phyloP scores from a whole-genome alignment of 2,797 vertebrate genomes.

The Cossypha polioptera region DNA sequence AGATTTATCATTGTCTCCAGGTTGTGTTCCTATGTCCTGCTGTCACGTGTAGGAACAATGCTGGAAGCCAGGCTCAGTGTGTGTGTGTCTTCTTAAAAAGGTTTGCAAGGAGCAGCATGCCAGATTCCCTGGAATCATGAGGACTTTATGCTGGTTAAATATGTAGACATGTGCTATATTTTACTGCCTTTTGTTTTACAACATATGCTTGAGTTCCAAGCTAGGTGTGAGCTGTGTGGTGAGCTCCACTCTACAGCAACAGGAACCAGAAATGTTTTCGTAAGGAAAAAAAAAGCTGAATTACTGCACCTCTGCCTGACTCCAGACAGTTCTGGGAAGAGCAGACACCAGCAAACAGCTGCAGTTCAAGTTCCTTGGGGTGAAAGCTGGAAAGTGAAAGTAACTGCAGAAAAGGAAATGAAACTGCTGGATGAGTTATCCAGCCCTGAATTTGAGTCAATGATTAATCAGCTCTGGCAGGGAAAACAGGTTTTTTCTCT shows the following conservation, averaged over 20 bases:
- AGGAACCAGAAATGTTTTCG: not conserved
- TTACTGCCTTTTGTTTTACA: not conserved
- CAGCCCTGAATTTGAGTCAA: not conserved
- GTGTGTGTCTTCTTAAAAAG: fast-evolving
- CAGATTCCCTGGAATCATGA: not conserved
- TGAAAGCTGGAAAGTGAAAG: not conserved
- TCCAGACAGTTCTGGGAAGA: not conserved
- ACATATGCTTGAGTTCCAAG: not conserved
- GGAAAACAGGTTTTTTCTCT: not conserved
- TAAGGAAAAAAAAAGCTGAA: not conserved
- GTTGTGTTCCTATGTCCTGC: not conserved
- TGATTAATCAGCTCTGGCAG: not conserved
- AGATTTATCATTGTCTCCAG: not conserved
- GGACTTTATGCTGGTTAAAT: not conserved
- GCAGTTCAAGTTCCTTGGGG: fast-evolving
- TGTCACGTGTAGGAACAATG: not conserved
- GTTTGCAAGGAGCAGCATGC: not conserved
- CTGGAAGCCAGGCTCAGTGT: not conserved
- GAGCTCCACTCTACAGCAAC: not conserved
- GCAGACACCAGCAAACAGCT: fast-evolving
- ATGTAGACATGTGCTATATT: not conserved
- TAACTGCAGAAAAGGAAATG: not conserved
- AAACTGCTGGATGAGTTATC: not conserved
- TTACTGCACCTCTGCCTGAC: not conserved
- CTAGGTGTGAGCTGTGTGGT: fast-evolving